Percentiles rank a stretch among this genome's conserved stretches.
These are phyloP conservation scores for Anniella stebbinsi DNA, from an alignment of 2,797 vertebrate species.

Conservation along the genomic window DNA sequence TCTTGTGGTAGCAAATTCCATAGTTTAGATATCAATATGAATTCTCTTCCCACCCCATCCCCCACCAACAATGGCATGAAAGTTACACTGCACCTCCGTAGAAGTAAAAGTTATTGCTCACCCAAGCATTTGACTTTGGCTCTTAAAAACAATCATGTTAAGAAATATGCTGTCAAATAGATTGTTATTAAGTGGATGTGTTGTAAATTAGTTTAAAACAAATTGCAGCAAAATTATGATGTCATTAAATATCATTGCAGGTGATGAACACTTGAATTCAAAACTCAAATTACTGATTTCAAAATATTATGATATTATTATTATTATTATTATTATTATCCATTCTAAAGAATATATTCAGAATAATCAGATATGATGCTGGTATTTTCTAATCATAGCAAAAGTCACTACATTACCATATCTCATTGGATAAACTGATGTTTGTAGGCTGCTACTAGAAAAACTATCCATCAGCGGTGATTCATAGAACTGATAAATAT, in stretches of 20 bases:
- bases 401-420: not conserved
- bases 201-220: not conserved
- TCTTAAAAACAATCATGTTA: not conserved
- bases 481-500: constrained; percentile 13
- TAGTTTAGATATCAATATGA: not conserved
- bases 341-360: not conserved
- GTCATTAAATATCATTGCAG: constrained; percentile 4
- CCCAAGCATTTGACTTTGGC: not conserved
- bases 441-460: constrained; percentile 17
- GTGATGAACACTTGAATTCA: not conserved
- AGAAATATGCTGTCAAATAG: not conserved
- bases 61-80: not conserved
- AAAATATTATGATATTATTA: not conserved
- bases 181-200: not conserved
- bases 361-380: not conserved
- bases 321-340: not conserved
- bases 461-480: not conserved
- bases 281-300: not conserved
- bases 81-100: not conserved
- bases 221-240: not conserved
- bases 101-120: not conserved
- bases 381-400: constrained; percentile 3
- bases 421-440: constrained; percentile 12
- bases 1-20: too few species aligned
- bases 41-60: not conserved